Evolutionary conservation across 2,888 invertebrate genomes (phyloP), one percentile per base, ranked within the genome.

Genomic region (Rhingia rostrata): DNA sequence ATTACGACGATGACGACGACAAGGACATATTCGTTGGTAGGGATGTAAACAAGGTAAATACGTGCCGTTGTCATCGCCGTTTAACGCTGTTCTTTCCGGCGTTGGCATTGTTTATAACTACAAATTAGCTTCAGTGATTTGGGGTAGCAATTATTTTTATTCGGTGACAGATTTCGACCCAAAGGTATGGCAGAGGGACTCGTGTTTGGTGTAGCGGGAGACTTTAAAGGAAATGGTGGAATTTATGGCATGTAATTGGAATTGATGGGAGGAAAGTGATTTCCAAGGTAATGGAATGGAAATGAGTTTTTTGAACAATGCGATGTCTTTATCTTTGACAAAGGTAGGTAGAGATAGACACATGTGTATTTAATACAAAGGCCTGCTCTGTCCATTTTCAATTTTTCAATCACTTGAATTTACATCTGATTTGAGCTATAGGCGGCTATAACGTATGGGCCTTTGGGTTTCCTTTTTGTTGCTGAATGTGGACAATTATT

Each of bases 91-190:
- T 58, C 67, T 73, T 78, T 78, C 78, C 83, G 73, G 73, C 58
- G 56, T 69, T 43, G 78, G 54, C 35, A 51, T 78, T 83, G 83
- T 83, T 83, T 78, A 77, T 78, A 78, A 67, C 61, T 67, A 58
- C 49, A 78, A 83, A 78, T 83, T 73, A 73, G 83, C 67, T 60
- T 64, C 47, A 45, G 67, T 69, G 73, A 73, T 83, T 77, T 73
- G 78, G 63, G 83, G 51, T 22, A 73, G 73, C 78, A 83, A 83
- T 83, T 83, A 83, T 78, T 83, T 83, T 63, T 67, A 69, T 73
- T 69, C 37, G 56, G 58, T 83, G 78, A 69, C 56, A 78, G 72
- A 47, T 51, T 61, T 58, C 30, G 60, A 66, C 66, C 66, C 64
- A 56, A 10, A 35, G 33, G n/a, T 39, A 5, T 6, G 39, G 12